A percentile compares a stretch with the other conserved stretches of the same genome.
Evolutionary conservation across 2,113 vertebrate genomes (phyloP).

Genomic region (Engraulis encrasicolus): DNA sequence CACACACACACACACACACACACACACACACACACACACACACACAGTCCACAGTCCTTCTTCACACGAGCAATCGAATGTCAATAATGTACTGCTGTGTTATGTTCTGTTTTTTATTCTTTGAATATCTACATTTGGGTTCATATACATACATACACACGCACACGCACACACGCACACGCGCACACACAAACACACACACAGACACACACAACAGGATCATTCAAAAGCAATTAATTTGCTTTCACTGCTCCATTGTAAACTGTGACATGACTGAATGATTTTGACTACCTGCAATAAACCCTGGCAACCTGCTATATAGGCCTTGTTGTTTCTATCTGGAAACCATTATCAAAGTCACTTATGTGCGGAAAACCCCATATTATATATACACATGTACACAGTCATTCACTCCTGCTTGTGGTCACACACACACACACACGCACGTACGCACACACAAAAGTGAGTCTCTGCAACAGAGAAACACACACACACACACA

Average conservation of each 20-base stretch:
- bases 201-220: neutral
- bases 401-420: neutral
- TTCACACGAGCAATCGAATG: too few species aligned
- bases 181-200: neutral
- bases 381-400: neutral
- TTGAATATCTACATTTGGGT: too few species aligned
- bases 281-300: neutral
- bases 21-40: slow-evolving; percentile 1
- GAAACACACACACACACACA: neutral
- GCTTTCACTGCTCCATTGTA: neutral
- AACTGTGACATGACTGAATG: neutral
- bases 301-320: neutral
- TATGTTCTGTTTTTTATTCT: too few species aligned
- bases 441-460: neutral
- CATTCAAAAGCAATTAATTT: neutral
- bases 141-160: neutral
- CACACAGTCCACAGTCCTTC: too few species aligned
- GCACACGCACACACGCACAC: neutral
- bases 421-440: neutral
- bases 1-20: neutral
- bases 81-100: too few species aligned
- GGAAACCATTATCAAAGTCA: slow-evolving; percentile 41
- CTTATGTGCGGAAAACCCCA: slow-evolving; percentile 24
- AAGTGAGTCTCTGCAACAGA: too few species aligned
- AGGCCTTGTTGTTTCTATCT: slow-evolving; percentile 37